A percentile compares a stretch with the other conserved stretches of the same genome.
These are phyloP conservation scores for Caretta caretta DNA, from an alignment of 2,113 vertebrate species.

Conservation along the genomic window DNA sequence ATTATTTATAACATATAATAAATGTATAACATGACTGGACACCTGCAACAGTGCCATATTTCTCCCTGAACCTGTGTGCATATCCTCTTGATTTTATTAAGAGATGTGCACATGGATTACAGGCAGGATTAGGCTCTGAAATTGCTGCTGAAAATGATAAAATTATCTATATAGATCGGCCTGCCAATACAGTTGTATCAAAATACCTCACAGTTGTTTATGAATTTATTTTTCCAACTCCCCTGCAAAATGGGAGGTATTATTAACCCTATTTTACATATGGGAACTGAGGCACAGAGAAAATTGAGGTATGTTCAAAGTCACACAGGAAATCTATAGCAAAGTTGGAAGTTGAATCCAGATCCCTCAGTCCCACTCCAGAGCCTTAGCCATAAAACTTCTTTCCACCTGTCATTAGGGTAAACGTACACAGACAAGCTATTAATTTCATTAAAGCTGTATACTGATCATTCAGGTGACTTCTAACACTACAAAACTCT, in stretches of 20 bases:
- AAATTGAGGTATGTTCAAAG: neutral
- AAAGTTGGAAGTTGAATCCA: neutral
- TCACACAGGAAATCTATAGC: neutral
- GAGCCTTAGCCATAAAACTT: neutral
- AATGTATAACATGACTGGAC: neutral
- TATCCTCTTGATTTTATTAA: slow-evolving; percentile 2
- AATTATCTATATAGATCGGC: neutral
- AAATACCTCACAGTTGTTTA: neutral
- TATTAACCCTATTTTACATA: neutral
- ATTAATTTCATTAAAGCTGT: neutral
- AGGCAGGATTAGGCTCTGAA: neutral
- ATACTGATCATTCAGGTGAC: neutral
- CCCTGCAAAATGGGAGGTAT: neutral
- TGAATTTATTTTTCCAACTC: neutral
- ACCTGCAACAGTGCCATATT: neutral
- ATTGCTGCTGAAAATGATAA: neutral
- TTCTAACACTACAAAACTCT: neutral
- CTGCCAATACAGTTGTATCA: neutral
- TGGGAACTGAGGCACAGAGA: neutral
- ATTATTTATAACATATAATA: neutral
- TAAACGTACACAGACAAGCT: neutral
- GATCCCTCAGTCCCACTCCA: neutral
- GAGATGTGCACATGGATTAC: neutral
- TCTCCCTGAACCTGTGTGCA: neutral
- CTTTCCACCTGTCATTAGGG: neutral